Base-by-base conservation (phyloP, 2,113 vertebrate genomes). In the Hemichromis elongatus region DNA sequence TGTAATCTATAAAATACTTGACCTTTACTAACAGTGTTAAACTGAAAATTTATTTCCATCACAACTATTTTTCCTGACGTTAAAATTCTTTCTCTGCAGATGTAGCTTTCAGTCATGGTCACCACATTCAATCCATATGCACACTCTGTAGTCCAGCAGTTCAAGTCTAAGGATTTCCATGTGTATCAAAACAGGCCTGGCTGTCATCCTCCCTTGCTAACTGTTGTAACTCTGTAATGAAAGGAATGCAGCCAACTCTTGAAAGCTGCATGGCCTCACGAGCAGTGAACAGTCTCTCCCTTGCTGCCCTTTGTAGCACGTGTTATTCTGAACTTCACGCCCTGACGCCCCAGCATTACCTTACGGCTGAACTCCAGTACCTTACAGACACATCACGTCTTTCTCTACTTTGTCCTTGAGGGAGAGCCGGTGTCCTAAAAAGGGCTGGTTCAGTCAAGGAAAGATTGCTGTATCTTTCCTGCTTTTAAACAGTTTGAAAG, bases 271-370 rank as follows among this genome's bases (percentile, higher is more conserved):
- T 45, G 73, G 73, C 77, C 87, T 88, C 33, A 87, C 33, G 81
- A 68, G 77, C 87, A 81, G 80, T 92, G 82, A 92, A 88, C 92
- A 89, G 79, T 79, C 54, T 85, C 82, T 83, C 82, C 83, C 63
- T 87, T 14, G 83, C 83, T 90, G 83, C 85, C 86, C 87, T 88
- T 85, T 90, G 54, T 68, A 90, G 57, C 92, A 84, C 55, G 73
- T 91, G 92, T 91, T 90, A 82, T 83, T 78, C 66, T 93, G 86
- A 91, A 92, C 88, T 89, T 92, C 84, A 93, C 70, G 70, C 89
- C 81, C 88, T 86, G 86, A 77, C 14, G 59, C 88, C 82, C 77
- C 77, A 75, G 70, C 52, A 28, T 89, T 92, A 59, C 85, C 88
- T 90, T 84, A 80, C 80, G 86, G 86, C 86, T 83, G 42, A 79